Evolutionary conservation across 2,797 vertebrate genomes (phyloP).

Genomic region (Lacerta agilis): DNA sequence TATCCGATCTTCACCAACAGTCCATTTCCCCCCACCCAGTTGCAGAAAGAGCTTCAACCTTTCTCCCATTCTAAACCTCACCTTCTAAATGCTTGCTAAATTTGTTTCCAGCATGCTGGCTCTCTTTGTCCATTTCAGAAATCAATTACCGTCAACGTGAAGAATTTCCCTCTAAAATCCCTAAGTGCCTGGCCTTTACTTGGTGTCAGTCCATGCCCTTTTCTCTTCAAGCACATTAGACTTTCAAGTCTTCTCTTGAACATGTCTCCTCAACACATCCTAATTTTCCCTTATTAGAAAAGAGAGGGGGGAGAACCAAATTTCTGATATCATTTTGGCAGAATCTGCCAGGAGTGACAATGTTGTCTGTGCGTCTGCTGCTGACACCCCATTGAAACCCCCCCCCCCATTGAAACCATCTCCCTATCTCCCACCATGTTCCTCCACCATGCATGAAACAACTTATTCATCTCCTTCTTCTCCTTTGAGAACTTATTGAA

Average conservation of each 20-base stretch:
- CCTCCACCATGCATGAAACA: no score
- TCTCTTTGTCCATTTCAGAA: slow-evolving; percentile 2
- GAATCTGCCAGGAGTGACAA: background rate
- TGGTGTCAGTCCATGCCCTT: background rate
- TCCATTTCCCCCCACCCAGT: background rate
- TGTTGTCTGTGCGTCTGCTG: no score
- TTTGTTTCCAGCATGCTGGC: background rate
- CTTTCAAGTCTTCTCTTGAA: background rate
- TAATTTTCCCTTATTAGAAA: background rate
- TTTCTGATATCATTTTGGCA: background rate
- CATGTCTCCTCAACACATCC: background rate
- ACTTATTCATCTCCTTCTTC: no score
- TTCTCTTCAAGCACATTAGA: background rate
- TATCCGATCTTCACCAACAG: background rate
- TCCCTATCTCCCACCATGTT: no score
- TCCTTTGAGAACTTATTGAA: no score
- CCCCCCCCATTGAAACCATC: no score
- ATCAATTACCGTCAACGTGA: background rate
- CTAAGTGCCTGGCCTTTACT: background rate
- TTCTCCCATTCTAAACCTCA: background rate
- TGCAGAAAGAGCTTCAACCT: background rate
- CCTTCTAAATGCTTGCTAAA: background rate
- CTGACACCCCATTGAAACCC: no score
- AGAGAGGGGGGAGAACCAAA: background rate
- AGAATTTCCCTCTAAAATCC: slow-evolving; percentile 12